These are phyloP conservation scores for rat (Rattus norvegicus) DNA, from an alignment of 2,113 vertebrate species.

Conservation along the genomic window GRCr8 NC_086020.1:124901001-124901500, in stretches of 20 bases:
- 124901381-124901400: neutral
- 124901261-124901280: slow-evolving; percentile 68
- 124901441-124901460: neutral
- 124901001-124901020: slow-evolving; percentile 85
- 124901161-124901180: slow-evolving; percentile 74
- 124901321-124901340: slow-evolving; percentile 51
- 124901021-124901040: slow-evolving; percentile 78
- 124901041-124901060: slow-evolving; percentile 81
- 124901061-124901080: slow-evolving; percentile 74
- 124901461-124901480: neutral
- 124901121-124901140: slow-evolving; percentile 84
- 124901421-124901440: neutral
- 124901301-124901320: slow-evolving; percentile 48
- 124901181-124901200: slow-evolving; percentile 79
- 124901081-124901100: slow-evolving; percentile 68
- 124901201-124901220: slow-evolving; percentile 78
- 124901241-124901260: slow-evolving; percentile 46
- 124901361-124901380: slow-evolving; percentile 51
- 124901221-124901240: slow-evolving; percentile 55
- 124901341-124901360: slow-evolving; percentile 3
- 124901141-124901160: slow-evolving; percentile 75
- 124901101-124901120: slow-evolving; percentile 69
- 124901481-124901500: neutral
- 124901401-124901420: slow-evolving; percentile 33
- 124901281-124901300: slow-evolving; percentile 25